phyloP scores from a whole-genome alignment of 1,140 invertebrate species.

The Drosophila saltans region DNA sequence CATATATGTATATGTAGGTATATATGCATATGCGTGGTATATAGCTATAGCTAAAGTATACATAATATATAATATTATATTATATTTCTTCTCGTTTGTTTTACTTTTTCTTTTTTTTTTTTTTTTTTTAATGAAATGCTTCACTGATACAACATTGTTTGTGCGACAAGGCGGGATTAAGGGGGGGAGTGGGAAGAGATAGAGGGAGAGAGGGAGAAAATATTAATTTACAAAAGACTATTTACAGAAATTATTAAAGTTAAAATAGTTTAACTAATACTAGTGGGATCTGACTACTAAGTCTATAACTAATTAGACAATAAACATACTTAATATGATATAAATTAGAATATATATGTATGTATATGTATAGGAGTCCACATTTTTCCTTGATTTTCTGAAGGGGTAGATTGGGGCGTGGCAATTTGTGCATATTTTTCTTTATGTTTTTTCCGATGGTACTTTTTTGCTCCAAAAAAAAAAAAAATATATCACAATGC shows the following conservation, averaged over 20 bases:
- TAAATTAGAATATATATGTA: not conserved
- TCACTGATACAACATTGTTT: constrained; percentile 63
- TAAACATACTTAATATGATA: constrained; percentile 23
- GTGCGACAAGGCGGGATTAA: constrained; percentile 22
- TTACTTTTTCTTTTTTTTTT: not conserved
- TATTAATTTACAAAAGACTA: constrained; percentile 67
- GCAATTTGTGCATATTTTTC: constrained; percentile 55
- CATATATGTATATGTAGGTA: constrained; percentile 20
- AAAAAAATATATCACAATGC: constrained; percentile 60
- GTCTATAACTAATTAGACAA: constrained; percentile 35
- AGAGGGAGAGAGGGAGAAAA: constrained; percentile 17
- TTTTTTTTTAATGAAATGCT: constrained; percentile 55
- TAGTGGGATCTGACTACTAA: constrained; percentile 18
- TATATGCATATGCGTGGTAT: constrained; percentile 32
- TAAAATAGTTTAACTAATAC: constrained; percentile 31
- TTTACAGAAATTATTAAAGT: constrained; percentile 52
- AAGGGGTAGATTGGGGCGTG: not conserved
- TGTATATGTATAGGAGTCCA: not conserved
- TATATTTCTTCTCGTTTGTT: not conserved
- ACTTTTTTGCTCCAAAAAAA: constrained; percentile 55
- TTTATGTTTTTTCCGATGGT: constrained; percentile 48
- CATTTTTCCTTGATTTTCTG: not conserved
- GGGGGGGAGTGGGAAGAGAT: not conserved
- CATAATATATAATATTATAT: constrained; percentile 35
- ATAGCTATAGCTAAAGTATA: constrained; percentile 48